phyloP scores from a whole-genome alignment of 2,888 invertebrate genomes.

The Parnassius orleans region DNA sequence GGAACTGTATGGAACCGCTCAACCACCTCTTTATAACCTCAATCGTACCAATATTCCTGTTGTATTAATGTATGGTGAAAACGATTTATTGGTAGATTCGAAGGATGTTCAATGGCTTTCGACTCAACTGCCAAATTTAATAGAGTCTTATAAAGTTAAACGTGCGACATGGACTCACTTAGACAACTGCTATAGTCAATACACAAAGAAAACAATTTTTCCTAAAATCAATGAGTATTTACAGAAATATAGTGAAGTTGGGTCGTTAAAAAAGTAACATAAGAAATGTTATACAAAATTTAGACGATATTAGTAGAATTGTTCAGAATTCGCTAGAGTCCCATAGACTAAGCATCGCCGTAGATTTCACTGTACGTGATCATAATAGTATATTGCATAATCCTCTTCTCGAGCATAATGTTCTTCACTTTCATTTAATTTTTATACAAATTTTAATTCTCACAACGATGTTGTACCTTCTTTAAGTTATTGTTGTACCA shows the following conservation, averaged over 20 bases:
- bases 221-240: constrained; percentile 19
- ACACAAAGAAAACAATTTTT: constrained; percentile 6
- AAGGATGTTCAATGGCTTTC: constrained; percentile 79
- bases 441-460: too few relatives aligned
- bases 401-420: too few relatives aligned
- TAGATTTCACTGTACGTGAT: too few relatives aligned
- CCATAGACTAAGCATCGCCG: too few relatives aligned
- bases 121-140: constrained; percentile 75
- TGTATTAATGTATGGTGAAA: constrained; percentile 53
- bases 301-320: too few relatives aligned
- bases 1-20: constrained; percentile 44
- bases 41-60: constrained; percentile 50
- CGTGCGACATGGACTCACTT: constrained; percentile 61
- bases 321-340: too few relatives aligned
- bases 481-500: too few relatives aligned
- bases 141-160: constrained; percentile 77
- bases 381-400: too few relatives aligned
- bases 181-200: constrained; percentile 46
- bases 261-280: too few relatives aligned
- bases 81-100: constrained; percentile 82
- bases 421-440: too few relatives aligned
- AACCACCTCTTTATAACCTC: constrained; percentile 54
- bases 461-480: too few relatives aligned
- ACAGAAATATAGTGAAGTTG: constrained; percentile 1
- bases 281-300: too few relatives aligned